A percentile compares a stretch with the other conserved stretches of the same genome.
These are phyloP conservation scores for Thaleichthys pacificus DNA, from an alignment of 2,797 vertebrate genomes.

Conservation along the genomic window DNA sequence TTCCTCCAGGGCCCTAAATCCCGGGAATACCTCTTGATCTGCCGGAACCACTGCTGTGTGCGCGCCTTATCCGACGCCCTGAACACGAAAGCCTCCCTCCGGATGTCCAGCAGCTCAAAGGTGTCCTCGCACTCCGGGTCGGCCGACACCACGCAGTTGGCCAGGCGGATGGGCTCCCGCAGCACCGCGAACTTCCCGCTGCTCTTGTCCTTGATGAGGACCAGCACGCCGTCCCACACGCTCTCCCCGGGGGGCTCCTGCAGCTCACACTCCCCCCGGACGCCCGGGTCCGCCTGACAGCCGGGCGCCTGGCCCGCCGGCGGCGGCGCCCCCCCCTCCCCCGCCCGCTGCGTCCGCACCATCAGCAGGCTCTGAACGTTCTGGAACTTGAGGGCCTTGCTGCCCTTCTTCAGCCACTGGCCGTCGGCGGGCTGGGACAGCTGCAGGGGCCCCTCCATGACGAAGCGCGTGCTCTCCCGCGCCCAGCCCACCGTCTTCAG, in stretches of 20 bases:
- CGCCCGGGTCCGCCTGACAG: conserved; percentile 34
- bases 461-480: conserved; percentile 84
- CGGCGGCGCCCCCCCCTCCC: conserved; percentile 71
- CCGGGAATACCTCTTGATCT: conserved; percentile 82
- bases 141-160: conserved; percentile 86
- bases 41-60: conserved; percentile 91
- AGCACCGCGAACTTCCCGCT: conserved; percentile 88
- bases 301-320: conserved; percentile 32
- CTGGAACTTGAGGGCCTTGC: conserved; percentile 89
- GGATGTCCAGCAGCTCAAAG: conserved; percentile 90
- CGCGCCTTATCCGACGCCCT: conserved; percentile 84
- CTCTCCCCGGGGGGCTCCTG: conserved; percentile 52
- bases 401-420: conserved; percentile 91
- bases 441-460: conserved; percentile 90
- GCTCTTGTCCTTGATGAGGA: conserved; percentile 91
- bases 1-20: conserved; percentile 89
- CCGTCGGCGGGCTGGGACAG: conserved; percentile 86
- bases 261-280: conserved; percentile 61
- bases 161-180: conserved; percentile 86
- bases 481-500: conserved; percentile 89
- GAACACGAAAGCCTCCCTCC: conserved; percentile 88
- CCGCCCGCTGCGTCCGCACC: conserved; percentile 75
- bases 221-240: conserved; percentile 84
- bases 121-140: conserved; percentile 88
- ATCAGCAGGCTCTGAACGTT: conserved; percentile 89